A percentile compares a stretch with the other conserved stretches of the same genome.
Evolutionary conservation across 2,113 vertebrate genomes (phyloP).

Genomic region (Cyprinodon variegatus): DNA sequence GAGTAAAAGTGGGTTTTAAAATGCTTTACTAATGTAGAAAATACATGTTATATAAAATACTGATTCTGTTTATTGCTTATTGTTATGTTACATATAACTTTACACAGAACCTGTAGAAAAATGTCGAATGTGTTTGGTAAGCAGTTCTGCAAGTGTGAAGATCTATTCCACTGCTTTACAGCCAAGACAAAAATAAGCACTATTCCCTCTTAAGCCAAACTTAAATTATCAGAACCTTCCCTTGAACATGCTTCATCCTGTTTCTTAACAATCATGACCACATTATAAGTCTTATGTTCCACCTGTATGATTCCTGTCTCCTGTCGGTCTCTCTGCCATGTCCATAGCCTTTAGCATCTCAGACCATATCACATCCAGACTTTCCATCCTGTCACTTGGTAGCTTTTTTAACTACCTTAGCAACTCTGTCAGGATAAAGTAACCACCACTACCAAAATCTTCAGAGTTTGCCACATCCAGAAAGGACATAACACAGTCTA

Average conservation of each 20-base stretch:
- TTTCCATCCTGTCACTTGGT: not conserved
- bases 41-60: not conserved
- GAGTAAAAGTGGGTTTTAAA: not conserved
- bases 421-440: not conserved
- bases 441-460: not conserved
- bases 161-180: not conserved
- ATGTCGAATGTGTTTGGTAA: not conserved
- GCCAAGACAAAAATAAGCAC: not conserved
- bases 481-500: too few species aligned
- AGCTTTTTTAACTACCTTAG: not conserved
- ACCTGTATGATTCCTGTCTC: not conserved
- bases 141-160: not conserved
- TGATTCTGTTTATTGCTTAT: not conserved
- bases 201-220: not conserved
- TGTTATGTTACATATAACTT: not conserved
- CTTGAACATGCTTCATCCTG: not conserved
- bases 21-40: not conserved
- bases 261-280: not conserved
- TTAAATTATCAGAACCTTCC: not conserved
- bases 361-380: not conserved
- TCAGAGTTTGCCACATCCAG: not conserved
- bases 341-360: not conserved
- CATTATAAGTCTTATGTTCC: not conserved
- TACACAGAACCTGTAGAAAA: not conserved
- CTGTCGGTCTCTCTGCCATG: not conserved